Base-by-base conservation (phyloP, 2,888 invertebrate species). In the Hoplodrina blanda region DNA sequence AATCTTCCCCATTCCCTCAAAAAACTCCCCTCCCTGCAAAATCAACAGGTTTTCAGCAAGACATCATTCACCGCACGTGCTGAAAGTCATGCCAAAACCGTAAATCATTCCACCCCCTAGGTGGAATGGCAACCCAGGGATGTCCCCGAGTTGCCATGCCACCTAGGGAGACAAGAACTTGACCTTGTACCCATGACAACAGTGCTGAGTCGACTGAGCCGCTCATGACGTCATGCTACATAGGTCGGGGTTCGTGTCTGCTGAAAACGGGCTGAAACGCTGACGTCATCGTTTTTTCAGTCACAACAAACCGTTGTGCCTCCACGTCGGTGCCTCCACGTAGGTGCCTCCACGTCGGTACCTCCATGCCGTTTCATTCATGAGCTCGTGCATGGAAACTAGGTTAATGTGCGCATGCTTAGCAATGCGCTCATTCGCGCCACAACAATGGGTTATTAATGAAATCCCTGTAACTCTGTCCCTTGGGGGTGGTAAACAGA, bases 281-380 rank as follows among this genome's bases (percentile, higher is more conserved):
- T 76, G 72, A 62, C 77, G 76, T 76, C 76, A 68, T 64, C 54
- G 59, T 54, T 79, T 75, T 78, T 73, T 62, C 62, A 62, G 63
- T 30, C 77, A 69, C 57, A 78, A 74, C 65, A 78, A 66, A 63
- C 66, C 63, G 11, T 3, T 44, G 10, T 33, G 50, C 25, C 41
- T 41, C 41, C 41, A 41, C 41, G 41, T 41, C 2, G 11, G 41
- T 33, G 33, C 33, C 33, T 6, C 33, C 33, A 33, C n/a, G n/a
- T 19, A n/a, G n/a, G 37, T 54, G 37, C 37, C 37, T 37, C 37
- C 8, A 37, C 20, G n/a, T 17, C n/a, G n/a, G 44, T 59, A 8
- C 37, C 37, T 37, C 37, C 37, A 37, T 25, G 46, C 52, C 46
- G 19, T 15, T n/a, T 52, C 56, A 62, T 75, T 78, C 80, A 75